Base-by-base conservation (phyloP, 1,140 invertebrate species). In the Wiebesia pumilae region DNA sequence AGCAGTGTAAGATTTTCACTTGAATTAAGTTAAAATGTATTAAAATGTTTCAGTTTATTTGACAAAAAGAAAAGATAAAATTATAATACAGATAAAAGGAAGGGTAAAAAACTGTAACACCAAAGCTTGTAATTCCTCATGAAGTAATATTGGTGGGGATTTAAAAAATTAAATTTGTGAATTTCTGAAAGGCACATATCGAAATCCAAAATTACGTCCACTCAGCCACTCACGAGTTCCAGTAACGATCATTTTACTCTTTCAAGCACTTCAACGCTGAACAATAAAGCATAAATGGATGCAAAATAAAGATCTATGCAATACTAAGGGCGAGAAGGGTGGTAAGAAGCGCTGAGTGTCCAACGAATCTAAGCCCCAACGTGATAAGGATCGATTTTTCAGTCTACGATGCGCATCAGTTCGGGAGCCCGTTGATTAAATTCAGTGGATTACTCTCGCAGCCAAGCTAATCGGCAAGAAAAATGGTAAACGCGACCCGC, bases 321-420 rank as follows among this genome's bases (percentile, higher is more conserved):
- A 7, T 33, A 4, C 6, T 12, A 73, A 19, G 35, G 69, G 21
- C 0, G 35, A 16, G n/a, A 38, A 40, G 21, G 3, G n/a, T 10
- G 6, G 38, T 38, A 27, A 40, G 69, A 40, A 69, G 21, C 38
- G 19, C 24, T 10, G 16, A 4, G 0, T 19, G 69, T 73, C 35
- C 30, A 30, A 69, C 33, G 65, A 35, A 69, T 69, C 65, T 69
- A 69, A 54, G 27, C 77, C 54, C 78, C 43, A 19, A 38, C 14
- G 54, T 24, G 30, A 81, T 67, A 67, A 67, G 35, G 9, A 81
- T 81, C 79, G 58, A 80, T 80, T 80, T 80, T 80, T 38, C 33
- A 7, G 67, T 6, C 3, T 33, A 16, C 24, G 30, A 67, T 27
- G 3, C 35, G 33, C 35, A 9, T 73, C 24, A 38, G 2, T 0